Evolutionary conservation across 1,140 invertebrate species (phyloP).

Genomic region (Dryas iulia): DNA sequence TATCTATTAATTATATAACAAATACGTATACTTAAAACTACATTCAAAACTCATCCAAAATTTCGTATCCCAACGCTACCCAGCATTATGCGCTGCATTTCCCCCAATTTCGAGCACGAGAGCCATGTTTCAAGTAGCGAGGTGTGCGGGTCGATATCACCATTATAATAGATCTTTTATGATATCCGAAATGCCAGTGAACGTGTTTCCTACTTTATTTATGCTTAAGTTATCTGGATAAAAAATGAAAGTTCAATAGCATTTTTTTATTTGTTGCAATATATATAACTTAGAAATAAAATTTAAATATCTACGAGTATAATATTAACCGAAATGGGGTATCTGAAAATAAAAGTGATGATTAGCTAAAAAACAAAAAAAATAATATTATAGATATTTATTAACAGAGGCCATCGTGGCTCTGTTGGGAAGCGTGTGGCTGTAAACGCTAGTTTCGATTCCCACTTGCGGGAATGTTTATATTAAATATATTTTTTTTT

Average conservation of each 20-base stretch:
- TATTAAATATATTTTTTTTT: no score
- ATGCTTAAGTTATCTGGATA: neutral
- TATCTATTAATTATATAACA: neutral
- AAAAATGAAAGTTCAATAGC: no score
- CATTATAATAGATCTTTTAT: slow-evolving; percentile 45
- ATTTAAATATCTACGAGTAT: no score
- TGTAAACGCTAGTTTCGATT: no score
- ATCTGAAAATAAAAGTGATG: neutral
- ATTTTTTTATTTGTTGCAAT: no score
- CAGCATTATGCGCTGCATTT: slow-evolving; percentile 41
- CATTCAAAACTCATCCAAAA: slow-evolving; percentile 13
- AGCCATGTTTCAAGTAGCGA: slow-evolving; percentile 50
- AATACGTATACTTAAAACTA: neutral
- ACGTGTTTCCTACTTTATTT: neutral
- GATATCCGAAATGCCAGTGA: slow-evolving; percentile 13
- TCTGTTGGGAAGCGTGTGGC: no score
- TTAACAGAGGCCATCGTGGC: no score
- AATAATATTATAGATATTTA: no score
- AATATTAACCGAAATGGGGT: no score
- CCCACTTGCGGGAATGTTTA: no score
- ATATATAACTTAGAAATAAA: no score
- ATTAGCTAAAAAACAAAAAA: neutral
- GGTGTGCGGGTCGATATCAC: slow-evolving; percentile 56
- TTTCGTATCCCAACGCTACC: neutral
- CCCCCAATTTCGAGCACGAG: slow-evolving; percentile 51